Evolutionary conservation across 2,797 vertebrate genomes (phyloP), one percentile per base, ranked within the genome.

Genomic region (Microchirus variegatus): DNA sequence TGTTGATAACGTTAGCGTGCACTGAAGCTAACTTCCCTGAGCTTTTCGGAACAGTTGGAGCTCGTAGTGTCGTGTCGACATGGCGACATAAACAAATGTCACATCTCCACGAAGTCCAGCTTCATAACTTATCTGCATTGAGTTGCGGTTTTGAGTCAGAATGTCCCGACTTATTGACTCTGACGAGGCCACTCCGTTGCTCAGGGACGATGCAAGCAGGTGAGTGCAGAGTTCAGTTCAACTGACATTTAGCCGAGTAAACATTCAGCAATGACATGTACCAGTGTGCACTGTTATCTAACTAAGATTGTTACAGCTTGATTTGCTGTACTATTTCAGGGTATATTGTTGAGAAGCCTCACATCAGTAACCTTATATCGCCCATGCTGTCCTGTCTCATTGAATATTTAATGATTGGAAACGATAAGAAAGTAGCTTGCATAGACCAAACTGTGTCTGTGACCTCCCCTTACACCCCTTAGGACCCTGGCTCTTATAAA

Each of bases 171-270:
- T 73, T 9, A 14, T 57, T 6, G 87, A 92, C 9, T 53, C 86
- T 2, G 89, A 90, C 6, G 89, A 91, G 4, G 79, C 59, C 6
- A 83, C 89, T 6, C 90, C 91, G 0, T 55, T 94, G 59, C 85
- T 94, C 1, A 79, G 75, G 62, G 89, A 86, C 63, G 91, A 92
- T 50, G 42, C 76, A 22, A 78, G 52, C 70, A 88, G 91, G 93
- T 94, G 66, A 81, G 85, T 75, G 42, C 55, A 73, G 26, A 66
- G 67, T 67, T 67, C 63, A 66, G 67, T 67, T 67, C 63, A 62
- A 1, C 3, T 0, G 14, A 12, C 1, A 6, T 8, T 31, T 31
- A 31, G 31, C 31, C 53, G 4, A 10, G 15, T 41, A 3, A 26
- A 17, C 14, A 31, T 14, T 52, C 4, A 60, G 4, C 43, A 53